Evolutionary conservation across 2,888 invertebrate species (phyloP), one percentile per base, ranked within the genome.

Genomic region (Cacoxenus indagator): DNA sequence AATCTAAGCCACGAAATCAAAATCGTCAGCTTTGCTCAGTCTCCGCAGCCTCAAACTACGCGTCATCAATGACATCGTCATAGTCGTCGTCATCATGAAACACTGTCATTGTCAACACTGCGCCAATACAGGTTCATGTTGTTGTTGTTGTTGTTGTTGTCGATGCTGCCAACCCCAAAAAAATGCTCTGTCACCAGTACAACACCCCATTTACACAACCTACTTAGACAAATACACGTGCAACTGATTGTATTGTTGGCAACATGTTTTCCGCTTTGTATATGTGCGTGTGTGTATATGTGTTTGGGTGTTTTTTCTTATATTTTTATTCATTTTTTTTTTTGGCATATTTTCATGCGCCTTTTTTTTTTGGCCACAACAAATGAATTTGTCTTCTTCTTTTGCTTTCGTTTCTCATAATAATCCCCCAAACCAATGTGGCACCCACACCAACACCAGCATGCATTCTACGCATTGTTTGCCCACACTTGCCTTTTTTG

Each of bases 261-360:
- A 64, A 22, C n/a, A 51, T 51, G 19, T 17, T 51, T 51, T 51
- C 22, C 51, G 9, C 22, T 51, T 22, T 51, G 19, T 43, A 19
- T 22, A 46, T 54, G n/a, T n/a, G n/a, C n/a, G n/a, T n/a, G n/a
- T n/a, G n/a, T n/a, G n/a, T n/a, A n/a, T n/a, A n/a, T n/a, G n/a
- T n/a, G n/a, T n/a, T n/a, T n/a, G n/a, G n/a, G n/a, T 62, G 57
- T 70, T 68, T 67, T 55, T 65, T 59, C 17, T 62, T 65, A 67
- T 61, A 67, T 70, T 72, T 68, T 64, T 59, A 59, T 59, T 46
- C 46, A 46, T 26, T 73, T 72, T 24, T 73, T 71, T 72, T 54
- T 68, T 65, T 67, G 26, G 51, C 48, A 17, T 48, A 48, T 51
- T 51, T 4, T 51, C 9, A 19, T 51, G 27, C n/a, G 26, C 48